A percentile compares a stretch with the other conserved stretches of the same genome.
phyloP scores from a whole-genome alignment of 2,888 invertebrate species.

The Epicampocera succincta region DNA sequence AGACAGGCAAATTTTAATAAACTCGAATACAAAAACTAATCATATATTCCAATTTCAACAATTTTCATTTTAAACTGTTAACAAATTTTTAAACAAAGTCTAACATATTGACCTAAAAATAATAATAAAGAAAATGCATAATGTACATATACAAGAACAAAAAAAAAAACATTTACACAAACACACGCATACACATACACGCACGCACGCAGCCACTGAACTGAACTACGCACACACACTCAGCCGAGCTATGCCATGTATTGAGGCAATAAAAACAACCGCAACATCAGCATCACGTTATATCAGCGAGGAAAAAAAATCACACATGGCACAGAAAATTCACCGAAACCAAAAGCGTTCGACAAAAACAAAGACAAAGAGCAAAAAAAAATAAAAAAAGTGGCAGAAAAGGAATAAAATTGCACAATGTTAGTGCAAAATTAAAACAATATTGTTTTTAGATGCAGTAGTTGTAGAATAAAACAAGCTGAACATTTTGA shows the following conservation, averaged over 20 bases:
- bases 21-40: neutral
- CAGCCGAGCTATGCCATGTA: constrained; percentile 7
- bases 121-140: constrained; percentile 34
- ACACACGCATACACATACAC: neutral
- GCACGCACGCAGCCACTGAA: too few species aligned
- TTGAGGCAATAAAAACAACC: constrained; percentile 67
- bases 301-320: constrained; percentile 38
- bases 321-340: constrained; percentile 46
- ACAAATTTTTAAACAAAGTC: constrained; percentile 46
- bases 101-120: constrained; percentile 62
- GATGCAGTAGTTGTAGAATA: constrained; percentile 56
- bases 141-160: neutral
- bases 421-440: constrained; percentile 64
- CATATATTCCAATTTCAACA: constrained; percentile 31
- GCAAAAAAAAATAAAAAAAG: neutral
- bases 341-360: constrained; percentile 36
- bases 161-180: constrained; percentile 16
- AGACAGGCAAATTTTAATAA: too few species aligned
- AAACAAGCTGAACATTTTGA: constrained; percentile 48
- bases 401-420: constrained; percentile 16
- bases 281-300: constrained; percentile 66
- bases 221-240: too few species aligned
- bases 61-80: constrained; percentile 24
- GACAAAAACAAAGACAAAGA: constrained; percentile 10
- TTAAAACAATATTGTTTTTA: constrained; percentile 69